A percentile compares a stretch with the other conserved stretches of the same genome.
These are phyloP conservation scores for Marronus borbonicus DNA, from an alignment of 2,888 invertebrate genomes.

Conservation along the genomic window DNA sequence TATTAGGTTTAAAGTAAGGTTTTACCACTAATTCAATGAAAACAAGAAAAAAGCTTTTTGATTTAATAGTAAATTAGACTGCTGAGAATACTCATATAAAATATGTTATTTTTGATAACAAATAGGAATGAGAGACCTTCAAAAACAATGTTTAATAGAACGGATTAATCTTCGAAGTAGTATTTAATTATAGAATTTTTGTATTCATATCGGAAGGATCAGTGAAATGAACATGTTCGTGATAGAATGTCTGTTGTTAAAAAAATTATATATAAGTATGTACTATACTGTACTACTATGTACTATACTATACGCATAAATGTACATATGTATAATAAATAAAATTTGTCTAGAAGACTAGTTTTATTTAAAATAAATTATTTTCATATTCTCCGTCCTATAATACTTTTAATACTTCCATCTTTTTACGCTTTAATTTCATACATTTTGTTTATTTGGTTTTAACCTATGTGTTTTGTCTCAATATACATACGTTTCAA, in stretches of 20 bases:
- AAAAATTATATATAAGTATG: neutral
- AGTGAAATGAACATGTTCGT: neutral
- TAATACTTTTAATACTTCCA: no score
- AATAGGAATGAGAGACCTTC: neutral
- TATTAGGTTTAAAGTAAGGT: no score
- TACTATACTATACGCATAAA: neutral
- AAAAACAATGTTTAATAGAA: neutral
- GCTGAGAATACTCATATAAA: constrained; percentile 4
- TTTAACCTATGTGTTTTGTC: no score
- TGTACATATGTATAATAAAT: constrained; percentile 20
- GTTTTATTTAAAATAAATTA: no score
- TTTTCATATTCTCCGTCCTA: no score
- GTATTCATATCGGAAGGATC: neutral
- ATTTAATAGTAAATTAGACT: neutral
- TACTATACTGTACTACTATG: neutral
- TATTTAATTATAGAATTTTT: constrained; percentile 14
- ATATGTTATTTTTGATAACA: neutral
- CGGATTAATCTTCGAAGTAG: neutral
- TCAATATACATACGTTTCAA: no score
- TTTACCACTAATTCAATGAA: no score
- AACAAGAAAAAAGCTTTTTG: neutral
- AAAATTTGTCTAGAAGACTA: neutral
- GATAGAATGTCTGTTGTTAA: neutral
- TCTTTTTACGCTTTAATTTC: no score
- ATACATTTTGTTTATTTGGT: no score